A percentile compares a stretch with the other conserved stretches of the same genome.
Evolutionary conservation across 2,113 vertebrate species (phyloP).

Genomic region (Alectura lathami): DNA sequence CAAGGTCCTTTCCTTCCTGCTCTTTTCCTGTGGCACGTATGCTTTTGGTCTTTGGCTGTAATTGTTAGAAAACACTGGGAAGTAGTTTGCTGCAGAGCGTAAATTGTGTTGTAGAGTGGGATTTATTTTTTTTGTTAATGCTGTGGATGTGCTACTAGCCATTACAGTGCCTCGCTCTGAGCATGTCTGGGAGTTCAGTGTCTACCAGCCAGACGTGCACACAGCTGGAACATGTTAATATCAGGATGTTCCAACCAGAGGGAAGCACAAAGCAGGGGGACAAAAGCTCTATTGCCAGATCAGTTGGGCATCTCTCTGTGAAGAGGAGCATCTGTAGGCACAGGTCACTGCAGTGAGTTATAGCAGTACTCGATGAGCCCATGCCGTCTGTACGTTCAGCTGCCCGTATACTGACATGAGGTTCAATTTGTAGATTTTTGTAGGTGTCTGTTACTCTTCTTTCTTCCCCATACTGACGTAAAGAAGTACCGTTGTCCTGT

Average conservation of each 20-base stretch:
- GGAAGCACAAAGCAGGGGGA: neutral
- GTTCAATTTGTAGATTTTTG: neutral
- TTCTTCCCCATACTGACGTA: neutral
- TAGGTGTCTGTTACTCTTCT: neutral
- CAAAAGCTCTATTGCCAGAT: neutral
- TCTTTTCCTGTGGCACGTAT: rapidly evolving
- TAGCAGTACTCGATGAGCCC: neutral
- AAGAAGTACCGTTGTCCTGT: neutral
- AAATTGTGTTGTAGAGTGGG: neutral
- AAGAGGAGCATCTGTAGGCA: neutral
- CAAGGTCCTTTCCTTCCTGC: neutral
- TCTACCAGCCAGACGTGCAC: neutral
- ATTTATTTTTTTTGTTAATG: neutral
- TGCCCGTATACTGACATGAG: rapidly evolving
- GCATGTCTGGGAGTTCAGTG: rapidly evolving
- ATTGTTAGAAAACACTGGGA: neutral
- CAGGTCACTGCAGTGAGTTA: neutral
- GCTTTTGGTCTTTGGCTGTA: neutral
- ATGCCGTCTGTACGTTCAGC: neutral
- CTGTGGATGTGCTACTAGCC: neutral
- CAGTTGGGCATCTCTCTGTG: neutral
- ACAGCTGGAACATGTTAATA: neutral
- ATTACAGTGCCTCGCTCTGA: neutral
- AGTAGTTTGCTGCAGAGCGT: neutral
- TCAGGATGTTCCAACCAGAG: neutral